These are phyloP conservation scores for Cyclina sinensis DNA, from an alignment of 1,140 invertebrate species.

Conservation along the genomic window DNA sequence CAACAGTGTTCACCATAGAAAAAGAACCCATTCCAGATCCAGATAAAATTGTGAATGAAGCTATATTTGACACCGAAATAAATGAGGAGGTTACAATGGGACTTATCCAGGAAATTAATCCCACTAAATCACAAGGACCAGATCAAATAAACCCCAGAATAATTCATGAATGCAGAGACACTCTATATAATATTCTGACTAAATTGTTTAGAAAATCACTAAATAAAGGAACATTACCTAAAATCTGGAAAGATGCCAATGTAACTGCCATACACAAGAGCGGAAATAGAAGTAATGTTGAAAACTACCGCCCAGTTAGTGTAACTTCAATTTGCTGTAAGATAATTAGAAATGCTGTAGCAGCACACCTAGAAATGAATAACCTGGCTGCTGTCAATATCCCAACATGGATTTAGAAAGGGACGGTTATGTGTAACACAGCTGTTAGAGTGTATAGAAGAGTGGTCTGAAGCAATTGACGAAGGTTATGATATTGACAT, in stretches of 20 bases:
- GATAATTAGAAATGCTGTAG: background rate
- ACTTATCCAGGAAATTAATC: too few species aligned
- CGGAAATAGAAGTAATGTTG: background rate
- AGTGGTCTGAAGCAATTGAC: background rate
- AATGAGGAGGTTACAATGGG: too few species aligned
- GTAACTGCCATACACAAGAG: background rate
- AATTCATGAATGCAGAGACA: too few species aligned
- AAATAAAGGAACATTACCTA: background rate
- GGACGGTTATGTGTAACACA: background rate
- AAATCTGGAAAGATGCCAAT: background rate
- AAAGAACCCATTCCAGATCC: too few species aligned
- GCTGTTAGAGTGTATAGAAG: background rate
- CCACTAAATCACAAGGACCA: too few species aligned
- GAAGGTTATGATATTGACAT: background rate
- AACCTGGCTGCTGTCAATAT: background rate
- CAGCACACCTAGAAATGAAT: background rate
- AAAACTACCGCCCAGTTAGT: background rate
- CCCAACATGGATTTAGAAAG: constrained; percentile 15
- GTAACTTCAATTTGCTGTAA: background rate
- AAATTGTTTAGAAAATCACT: too few species aligned
- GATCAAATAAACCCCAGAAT: too few species aligned
- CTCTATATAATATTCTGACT: too few species aligned
- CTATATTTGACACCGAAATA: too few species aligned
- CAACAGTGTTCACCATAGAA: too few species aligned
- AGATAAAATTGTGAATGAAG: too few species aligned